Conservation (phyloP, 2,113 vertebrate species). For the Ceyx cyanopectus region DNA sequence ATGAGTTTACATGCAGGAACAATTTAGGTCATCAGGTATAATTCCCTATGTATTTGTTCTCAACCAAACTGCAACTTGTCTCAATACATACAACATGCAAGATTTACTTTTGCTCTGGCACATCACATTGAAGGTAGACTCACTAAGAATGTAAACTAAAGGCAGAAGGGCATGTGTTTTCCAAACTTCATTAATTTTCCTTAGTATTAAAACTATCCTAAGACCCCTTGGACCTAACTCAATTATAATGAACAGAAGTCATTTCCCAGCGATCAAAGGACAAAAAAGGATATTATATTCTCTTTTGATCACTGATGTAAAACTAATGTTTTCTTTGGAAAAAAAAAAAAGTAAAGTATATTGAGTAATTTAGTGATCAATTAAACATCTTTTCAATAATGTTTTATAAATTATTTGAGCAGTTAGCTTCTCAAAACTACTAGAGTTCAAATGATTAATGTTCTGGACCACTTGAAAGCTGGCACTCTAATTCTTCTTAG, state of each 20-base stretch:
- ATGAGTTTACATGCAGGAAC: not conserved
- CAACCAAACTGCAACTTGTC: not conserved
- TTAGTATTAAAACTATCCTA: not conserved
- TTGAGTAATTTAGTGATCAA: constrained; percentile 34
- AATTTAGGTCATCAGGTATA: not conserved
- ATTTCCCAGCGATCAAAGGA: constrained; percentile 34
- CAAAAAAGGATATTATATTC: constrained; percentile 7
- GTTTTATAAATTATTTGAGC: constrained; percentile 14
- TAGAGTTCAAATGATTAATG: constrained; percentile 54
- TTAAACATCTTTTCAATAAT: constrained; percentile 33
- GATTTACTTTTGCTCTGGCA: constrained; percentile 16
- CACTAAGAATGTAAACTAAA: not conserved
- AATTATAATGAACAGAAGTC: not conserved
- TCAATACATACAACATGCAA: constrained; percentile 7
- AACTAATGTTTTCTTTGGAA: not conserved
- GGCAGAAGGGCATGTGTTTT: constrained; percentile 35
- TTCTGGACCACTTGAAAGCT: constrained; percentile 54
- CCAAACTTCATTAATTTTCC: constrained; percentile 18
- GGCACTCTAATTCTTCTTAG: constrained; percentile 52
- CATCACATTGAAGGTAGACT: not conserved
- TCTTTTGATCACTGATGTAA: constrained; percentile 27
- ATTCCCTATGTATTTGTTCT: not conserved
- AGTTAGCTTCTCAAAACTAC: constrained; percentile 41
- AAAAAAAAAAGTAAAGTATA: not conserved
- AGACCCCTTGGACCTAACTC: not conserved